Conservation (phyloP, 2,888 invertebrate genomes). For the Dasysyrphus tricinctus region DNA sequence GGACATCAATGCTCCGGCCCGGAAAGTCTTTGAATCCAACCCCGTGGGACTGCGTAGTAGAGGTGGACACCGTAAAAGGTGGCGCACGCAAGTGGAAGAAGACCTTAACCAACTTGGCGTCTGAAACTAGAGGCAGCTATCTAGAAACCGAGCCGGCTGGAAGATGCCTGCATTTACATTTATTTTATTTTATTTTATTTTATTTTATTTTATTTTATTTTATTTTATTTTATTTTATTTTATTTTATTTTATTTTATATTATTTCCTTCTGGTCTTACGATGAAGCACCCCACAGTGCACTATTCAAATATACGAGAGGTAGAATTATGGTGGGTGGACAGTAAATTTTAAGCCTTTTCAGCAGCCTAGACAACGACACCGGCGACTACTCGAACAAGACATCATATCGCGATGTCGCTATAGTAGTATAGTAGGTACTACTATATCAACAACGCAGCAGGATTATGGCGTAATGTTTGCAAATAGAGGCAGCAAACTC, state of each 20-base stretch:
- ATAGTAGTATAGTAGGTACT: not conserved
- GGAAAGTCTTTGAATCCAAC: no score
- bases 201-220: no score
- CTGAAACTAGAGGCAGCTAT: no score
- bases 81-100: no score
- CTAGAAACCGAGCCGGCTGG: no score
- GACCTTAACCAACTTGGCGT: no score
- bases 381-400: conserved; percentile 16
- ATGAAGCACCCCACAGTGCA: not conserved
- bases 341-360: conserved; percentile 62
- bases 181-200: no score
- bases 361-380: conserved; percentile 43
- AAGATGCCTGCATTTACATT: no score
- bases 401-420: conserved; percentile 27
- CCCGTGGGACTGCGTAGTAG: no score
- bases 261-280: not conserved
- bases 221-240: not conserved
- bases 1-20: no score
- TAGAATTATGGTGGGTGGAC: conserved; percentile 49
- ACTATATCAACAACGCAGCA: conserved; percentile 35
- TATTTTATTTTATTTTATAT: not conserved
- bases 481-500: conserved; percentile 44
- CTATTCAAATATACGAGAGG: not conserved
- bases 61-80: no score
- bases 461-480: conserved; percentile 67